Evolutionary conservation across 2,888 invertebrate species (phyloP), one percentile per base, ranked within the genome.

Genomic region (Tetrapedia diversipes): DNA sequence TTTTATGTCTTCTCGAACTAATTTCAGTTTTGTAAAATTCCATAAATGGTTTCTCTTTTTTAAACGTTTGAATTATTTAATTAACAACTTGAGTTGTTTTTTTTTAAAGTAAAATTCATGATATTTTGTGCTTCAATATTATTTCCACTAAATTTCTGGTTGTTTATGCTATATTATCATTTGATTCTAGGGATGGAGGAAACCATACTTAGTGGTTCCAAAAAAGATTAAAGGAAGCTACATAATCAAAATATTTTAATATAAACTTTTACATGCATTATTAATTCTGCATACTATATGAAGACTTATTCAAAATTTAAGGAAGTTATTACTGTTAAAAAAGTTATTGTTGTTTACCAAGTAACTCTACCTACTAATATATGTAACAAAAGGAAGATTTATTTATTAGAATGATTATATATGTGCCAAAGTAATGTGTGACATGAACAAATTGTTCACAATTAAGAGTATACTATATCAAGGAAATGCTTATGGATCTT

Each of bases 351-450:
- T 37, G 24, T 14, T 19, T 16, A 19, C 24, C 19, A 14, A 22
- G 10, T 19, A 34, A 34, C 32, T n/a, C n/a, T 34, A 51, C 41
- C 10, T 41, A 29, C n/a, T 4, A 14, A 19, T 22, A 3, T 57
- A 39, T 22, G 8, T 49, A 37, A 49, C 7, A 49, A 37, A 27
- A 19, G 3, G 14, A n/a, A n/a, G n/a, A 45, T 6, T 37, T 51
- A 51, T 51, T 63, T 51, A 63, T 49, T 61, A 14, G 11, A n/a
- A 61, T 8, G 8, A 29, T 32, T 22, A 19, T 41, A 41, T 16
- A 19, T 19, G 11, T 19, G 11, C 11, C 41, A 24, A 68, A 65
- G 77, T 77, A 77, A 77, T 77, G 77, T 77, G 77, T 77, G 77
- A 77, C 77, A 70, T 61, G 32, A 64, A 61, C 45, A 19, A 27